These are phyloP conservation scores for Drosophila burlai DNA, from an alignment of 1,140 invertebrate genomes.

Conservation along the genomic window DNA sequence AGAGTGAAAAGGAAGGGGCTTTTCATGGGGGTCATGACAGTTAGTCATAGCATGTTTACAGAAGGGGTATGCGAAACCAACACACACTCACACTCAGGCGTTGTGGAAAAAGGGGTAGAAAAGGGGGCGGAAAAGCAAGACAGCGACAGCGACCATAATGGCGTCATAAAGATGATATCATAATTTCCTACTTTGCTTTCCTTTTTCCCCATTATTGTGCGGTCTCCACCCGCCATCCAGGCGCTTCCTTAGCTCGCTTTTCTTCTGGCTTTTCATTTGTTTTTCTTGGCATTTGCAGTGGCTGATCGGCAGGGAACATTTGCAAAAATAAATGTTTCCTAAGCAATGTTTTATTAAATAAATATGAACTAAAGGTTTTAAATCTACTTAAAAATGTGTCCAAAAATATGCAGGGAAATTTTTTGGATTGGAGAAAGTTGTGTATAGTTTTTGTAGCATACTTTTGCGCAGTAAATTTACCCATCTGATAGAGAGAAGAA, in stretches of 20 bases:
- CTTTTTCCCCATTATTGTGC: conserved; percentile 43
- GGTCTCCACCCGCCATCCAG: neutral
- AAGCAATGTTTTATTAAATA: neutral
- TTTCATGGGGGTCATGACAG: conserved; percentile 41
- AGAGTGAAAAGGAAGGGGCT: conserved; percentile 3
- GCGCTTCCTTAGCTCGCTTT: conserved; percentile 2
- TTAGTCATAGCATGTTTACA: conserved; percentile 71
- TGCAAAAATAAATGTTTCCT: neutral
- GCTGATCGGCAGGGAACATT: neutral
- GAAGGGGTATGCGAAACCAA: conserved; percentile 33
- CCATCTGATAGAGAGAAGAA: too few relatives aligned
- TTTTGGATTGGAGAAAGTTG: too few relatives aligned
- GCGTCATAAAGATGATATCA: conserved; percentile 83
- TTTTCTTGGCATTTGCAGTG: conserved; percentile 14
- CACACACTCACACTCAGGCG: conserved; percentile 21
- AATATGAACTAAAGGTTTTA: neutral
- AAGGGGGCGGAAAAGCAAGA: conserved; percentile 24
- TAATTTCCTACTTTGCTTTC: conserved; percentile 80
- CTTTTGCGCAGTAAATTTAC: too few relatives aligned
- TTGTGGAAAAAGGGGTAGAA: conserved; percentile 14
- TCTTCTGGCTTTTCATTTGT: conserved; percentile 37
- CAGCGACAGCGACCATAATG: conserved; percentile 68
- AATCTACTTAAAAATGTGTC: neutral
- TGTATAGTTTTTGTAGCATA: too few relatives aligned
- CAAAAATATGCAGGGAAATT: neutral